Evolutionary conservation across 2,888 invertebrate genomes (phyloP).

Genomic region (Eupithecia tripunctaria): DNA sequence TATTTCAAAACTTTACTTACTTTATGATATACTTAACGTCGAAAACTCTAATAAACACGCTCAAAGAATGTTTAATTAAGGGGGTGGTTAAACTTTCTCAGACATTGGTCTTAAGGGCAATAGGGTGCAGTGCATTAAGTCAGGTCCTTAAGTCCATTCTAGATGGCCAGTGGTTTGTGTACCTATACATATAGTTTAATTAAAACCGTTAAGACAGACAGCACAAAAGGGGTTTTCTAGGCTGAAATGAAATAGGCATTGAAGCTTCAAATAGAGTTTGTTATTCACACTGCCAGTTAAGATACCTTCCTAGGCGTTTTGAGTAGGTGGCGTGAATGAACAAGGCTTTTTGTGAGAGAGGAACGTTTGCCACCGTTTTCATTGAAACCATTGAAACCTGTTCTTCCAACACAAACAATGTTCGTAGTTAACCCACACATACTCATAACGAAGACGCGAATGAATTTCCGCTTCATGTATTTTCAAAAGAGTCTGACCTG

Average conservation of each 20-base stretch:
- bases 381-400: neutral
- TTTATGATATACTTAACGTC: conserved; percentile 24
- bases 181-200: conserved; percentile 38
- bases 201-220: conserved; percentile 39
- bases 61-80: conserved; percentile 34
- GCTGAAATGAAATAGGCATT: conserved; percentile 29
- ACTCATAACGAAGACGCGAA: neutral
- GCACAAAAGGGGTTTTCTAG: conserved; percentile 41
- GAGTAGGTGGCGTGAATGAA: neutral
- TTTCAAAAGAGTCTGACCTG: neutral
- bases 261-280: neutral
- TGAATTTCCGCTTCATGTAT: neutral
- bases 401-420: neutral
- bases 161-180: conserved; percentile 25
- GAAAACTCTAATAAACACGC: conserved; percentile 32
- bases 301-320: neutral
- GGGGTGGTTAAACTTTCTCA: conserved; percentile 20
- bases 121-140: conserved; percentile 21
- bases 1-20: conserved; percentile 25
- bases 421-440: neutral
- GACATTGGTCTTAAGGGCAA: conserved; percentile 22
- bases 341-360: neutral
- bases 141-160: conserved; percentile 20
- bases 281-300: neutral
- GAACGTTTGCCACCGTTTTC: neutral